phyloP scores from a whole-genome alignment of 2,113 vertebrate species.

The Haliaeetus leucogaster region DNA sequence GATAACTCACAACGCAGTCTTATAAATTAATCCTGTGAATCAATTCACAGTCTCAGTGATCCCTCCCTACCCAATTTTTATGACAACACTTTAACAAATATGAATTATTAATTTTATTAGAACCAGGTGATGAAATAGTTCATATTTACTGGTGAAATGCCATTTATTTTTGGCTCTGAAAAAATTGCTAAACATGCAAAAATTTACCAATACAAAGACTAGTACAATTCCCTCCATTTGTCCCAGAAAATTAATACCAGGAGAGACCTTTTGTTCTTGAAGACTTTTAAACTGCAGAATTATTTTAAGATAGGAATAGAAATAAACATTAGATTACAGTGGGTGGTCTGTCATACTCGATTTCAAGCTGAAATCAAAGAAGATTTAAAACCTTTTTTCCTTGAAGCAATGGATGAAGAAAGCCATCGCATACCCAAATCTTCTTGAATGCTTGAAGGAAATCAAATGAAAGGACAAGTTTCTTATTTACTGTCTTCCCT shows the following conservation, averaged over 20 bases:
- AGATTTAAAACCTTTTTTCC: neutral
- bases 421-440: neutral
- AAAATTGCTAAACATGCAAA: neutral
- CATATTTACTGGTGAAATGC: neutral
- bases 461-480: neutral
- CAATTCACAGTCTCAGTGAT: neutral
- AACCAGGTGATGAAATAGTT: neutral
- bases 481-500: neutral
- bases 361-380: neutral
- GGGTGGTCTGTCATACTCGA: neutral
- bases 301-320: neutral
- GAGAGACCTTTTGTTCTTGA: neutral
- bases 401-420: neutral
- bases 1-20: neutral
- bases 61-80: neutral
- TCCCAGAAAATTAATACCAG: neutral
- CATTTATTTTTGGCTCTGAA: neutral
- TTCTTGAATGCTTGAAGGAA: neutral
- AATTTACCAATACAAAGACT: neutral
- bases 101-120: neutral
- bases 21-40: neutral
- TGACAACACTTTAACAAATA: neutral
- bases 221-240: neutral
- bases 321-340: neutral
- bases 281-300: neutral